Base-by-base conservation (phyloP, 2,888 invertebrate genomes). In the Nomada ruficornis region DNA sequence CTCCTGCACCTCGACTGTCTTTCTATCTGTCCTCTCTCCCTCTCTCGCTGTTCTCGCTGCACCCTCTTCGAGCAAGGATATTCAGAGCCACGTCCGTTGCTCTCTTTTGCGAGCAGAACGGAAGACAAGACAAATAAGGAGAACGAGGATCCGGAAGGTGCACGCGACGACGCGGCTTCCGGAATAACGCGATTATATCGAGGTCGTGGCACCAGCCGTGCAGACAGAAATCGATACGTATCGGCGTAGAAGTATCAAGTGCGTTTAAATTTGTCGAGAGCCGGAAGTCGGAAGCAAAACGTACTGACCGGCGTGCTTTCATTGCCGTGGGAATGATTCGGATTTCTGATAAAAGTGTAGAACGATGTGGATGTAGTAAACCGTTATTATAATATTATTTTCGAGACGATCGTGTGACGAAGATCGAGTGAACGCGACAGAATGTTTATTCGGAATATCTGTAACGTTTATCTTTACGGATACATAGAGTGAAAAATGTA, bases 181-280 rank as follows among this genome's bases (percentile, higher is more conserved):
- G 88, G 85, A 87, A 88, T 91, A 92, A 92, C 90, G 85, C 90
- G 91, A 92, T 93, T 93, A 91, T 89, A 91, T 88, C 86, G 88
- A 86, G 75, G 78, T 73, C 67, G 62, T 50, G 65, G 63, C 64
- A 55, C 55, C 67, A 82, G 65, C 84, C 75, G 80, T 81, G 74
- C 54, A 26, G 67, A 67, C 83, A 77, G 85, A 86, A 90, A 93
- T 92, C 93, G 92, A 93, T 93, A 91, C 82, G 84, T 82, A 89
- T 90, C 79, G 88, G 57, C 54, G 77, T 64, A 70, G 80, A 80
- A 75, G 73, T 80, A 85, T 85, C 80, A 87, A 84, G 88, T 84
- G 88, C 90, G 91, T 91, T 91, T 90, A 91, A 92, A 93, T 93
- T 92, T 91, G 91, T 91, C 91, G 90, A 89, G 90, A 91, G 90